Evolutionary conservation across 2,113 vertebrate species (phyloP).

Genomic region (Bostrychus sinensis): DNA sequence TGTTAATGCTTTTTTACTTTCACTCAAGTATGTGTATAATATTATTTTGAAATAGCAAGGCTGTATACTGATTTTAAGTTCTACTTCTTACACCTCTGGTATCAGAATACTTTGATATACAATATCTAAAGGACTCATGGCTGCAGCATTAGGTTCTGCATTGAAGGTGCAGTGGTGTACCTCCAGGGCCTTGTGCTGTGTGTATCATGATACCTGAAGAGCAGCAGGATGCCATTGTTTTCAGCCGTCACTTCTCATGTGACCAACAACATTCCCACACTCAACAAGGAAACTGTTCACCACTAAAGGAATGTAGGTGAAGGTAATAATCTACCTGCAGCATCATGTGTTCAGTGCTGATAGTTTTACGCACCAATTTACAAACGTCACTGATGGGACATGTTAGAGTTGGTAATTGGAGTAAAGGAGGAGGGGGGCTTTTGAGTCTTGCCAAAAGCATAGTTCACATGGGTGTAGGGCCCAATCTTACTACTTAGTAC

Average conservation of each 20-base stretch:
- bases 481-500: not conserved
- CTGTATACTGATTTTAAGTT: no score
- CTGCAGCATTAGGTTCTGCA: no score
- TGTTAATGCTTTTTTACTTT: no score
- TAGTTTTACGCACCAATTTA: constrained; percentile 32
- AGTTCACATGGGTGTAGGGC: not conserved
- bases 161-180: not conserved
- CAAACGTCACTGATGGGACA: constrained; percentile 15
- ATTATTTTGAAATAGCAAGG: no score
- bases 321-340: constrained; percentile 6
- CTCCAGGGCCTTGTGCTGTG: constrained; percentile 24
- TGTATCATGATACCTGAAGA: constrained; percentile 9
- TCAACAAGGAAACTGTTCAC: constrained; percentile 30
- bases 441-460: not conserved
- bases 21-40: no score
- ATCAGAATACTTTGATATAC: no score
- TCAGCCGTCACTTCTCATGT: constrained; percentile 22
- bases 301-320: constrained; percentile 27
- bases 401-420: constrained; percentile 13
- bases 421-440: constrained; percentile 5
- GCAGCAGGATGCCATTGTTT: constrained; percentile 44
- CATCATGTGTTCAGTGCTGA: constrained; percentile 37
- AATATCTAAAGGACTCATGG: no score
- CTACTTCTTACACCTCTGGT: no score
- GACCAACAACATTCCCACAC: constrained; percentile 28